phyloP scores from a whole-genome alignment of 2,888 invertebrate species.

The Philereme vetulata region DNA sequence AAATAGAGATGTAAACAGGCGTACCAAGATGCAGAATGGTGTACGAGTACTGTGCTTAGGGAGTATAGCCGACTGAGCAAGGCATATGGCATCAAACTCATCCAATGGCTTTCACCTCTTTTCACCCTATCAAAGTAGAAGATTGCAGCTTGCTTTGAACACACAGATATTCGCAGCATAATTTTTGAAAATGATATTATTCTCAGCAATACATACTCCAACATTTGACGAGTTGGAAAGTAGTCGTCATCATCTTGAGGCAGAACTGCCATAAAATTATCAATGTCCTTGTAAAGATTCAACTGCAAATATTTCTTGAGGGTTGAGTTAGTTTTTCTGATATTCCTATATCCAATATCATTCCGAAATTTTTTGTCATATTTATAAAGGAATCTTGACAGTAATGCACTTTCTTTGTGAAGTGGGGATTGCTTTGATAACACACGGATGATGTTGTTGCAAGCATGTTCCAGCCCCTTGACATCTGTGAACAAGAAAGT shows the following conservation, averaged over 20 bases:
- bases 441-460: slow-evolving; percentile 56
- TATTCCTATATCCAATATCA: slow-evolving; percentile 82
- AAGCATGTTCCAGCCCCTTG: slow-evolving; percentile 50
- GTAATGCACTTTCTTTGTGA: slow-evolving; percentile 79
- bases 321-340: slow-evolving; percentile 81
- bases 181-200: slow-evolving; percentile 83
- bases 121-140: slow-evolving; percentile 79
- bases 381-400: slow-evolving; percentile 83
- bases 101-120: slow-evolving; percentile 82
- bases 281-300: slow-evolving; percentile 71
- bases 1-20: slow-evolving; percentile 65
- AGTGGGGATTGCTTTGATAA: slow-evolving; percentile 75
- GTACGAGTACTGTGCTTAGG: slow-evolving; percentile 70
- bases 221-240: slow-evolving; percentile 84
- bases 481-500: slow-evolving; percentile 56
- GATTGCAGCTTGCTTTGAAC: slow-evolving; percentile 73
- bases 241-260: slow-evolving; percentile 60
- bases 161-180: slow-evolving; percentile 75
- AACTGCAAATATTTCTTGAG: slow-evolving; percentile 77
- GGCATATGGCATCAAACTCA: slow-evolving; percentile 82
- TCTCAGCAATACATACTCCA: slow-evolving; percentile 81
- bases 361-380: slow-evolving; percentile 84
- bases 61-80: slow-evolving; percentile 83
- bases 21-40: slow-evolving; percentile 80
- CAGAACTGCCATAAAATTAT: slow-evolving; percentile 58